phyloP scores from a whole-genome alignment of 2,888 invertebrate genomes.

The Caenorhabditis sp. region DNA sequence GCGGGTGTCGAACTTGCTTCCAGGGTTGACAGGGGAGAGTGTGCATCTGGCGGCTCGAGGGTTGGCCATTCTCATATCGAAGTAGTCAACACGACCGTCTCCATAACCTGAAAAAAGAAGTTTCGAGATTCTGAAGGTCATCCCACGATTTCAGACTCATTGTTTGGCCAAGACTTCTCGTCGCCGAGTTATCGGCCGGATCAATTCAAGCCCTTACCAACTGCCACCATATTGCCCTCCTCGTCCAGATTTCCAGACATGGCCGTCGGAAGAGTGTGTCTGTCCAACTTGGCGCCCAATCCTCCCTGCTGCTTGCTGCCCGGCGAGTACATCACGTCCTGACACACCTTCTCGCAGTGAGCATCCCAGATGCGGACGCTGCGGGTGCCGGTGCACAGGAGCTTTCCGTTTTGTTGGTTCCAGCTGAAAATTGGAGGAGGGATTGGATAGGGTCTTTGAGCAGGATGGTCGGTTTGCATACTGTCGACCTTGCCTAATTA shows the following conservation, averaged over 20 bases:
- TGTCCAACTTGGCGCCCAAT: background rate
- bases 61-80: slow-evolving; percentile 52
- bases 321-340: slow-evolving; percentile 68
- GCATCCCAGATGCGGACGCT: slow-evolving; percentile 81
- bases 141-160: too few relatives aligned
- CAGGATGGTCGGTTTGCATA: too few relatives aligned
- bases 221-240: slow-evolving; percentile 49
- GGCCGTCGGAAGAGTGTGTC: slow-evolving; percentile 48
- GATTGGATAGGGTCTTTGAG: too few relatives aligned
- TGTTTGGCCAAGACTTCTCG: too few relatives aligned
- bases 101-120: slow-evolving; percentile 21
- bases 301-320: slow-evolving; percentile 10
- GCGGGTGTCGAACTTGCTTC: slow-evolving; percentile 1
- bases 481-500: too few relatives aligned
- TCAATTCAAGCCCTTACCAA: slow-evolving; percentile 24
- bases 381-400: slow-evolving; percentile 76
- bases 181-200: too few relatives aligned
- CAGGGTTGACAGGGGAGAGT: slow-evolving; percentile 1
- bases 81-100: slow-evolving; percentile 59
- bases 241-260: slow-evolving; percentile 58
- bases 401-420: slow-evolving; percentile 77
- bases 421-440: slow-evolving; percentile 71
- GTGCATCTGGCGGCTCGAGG: slow-evolving; percentile 22
- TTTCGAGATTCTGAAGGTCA: too few relatives aligned
- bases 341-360: slow-evolving; percentile 74